phyloP scores from a whole-genome alignment of 1,140 invertebrate genomes.

The Diachasma alloeum region DNA sequence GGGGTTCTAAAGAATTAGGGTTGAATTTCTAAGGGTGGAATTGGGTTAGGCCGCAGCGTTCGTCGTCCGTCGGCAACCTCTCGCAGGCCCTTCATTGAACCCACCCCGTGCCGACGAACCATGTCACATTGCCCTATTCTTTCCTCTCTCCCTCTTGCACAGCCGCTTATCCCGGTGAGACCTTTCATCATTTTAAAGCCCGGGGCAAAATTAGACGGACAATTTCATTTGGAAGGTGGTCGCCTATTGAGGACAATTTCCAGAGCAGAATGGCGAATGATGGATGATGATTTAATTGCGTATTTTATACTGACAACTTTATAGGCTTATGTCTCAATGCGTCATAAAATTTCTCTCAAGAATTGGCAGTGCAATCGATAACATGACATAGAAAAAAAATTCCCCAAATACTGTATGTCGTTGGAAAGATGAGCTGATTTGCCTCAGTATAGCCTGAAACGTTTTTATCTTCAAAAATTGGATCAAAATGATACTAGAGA shows the following conservation, averaged over 20 bases:
- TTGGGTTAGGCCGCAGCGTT: slow-evolving; percentile 2
- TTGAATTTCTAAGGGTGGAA: slow-evolving; percentile 22
- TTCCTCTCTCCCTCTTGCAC: neutral
- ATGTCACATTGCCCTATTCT: neutral
- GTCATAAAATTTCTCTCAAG: neutral
- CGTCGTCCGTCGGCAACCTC: slow-evolving; percentile 16
- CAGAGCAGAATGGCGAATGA: slow-evolving; percentile 29
- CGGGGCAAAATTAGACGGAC: slow-evolving; percentile 56
- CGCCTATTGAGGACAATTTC: slow-evolving; percentile 20
- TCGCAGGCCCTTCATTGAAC: slow-evolving; percentile 30
- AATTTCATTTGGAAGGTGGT: slow-evolving; percentile 50
- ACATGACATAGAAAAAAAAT: too few relatives aligned
- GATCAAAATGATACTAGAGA: too few relatives aligned
- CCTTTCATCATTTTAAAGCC: slow-evolving; percentile 60
- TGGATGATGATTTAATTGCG: slow-evolving; percentile 50
- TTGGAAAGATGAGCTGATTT: too few relatives aligned
- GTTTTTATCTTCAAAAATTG: too few relatives aligned
- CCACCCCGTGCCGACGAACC: neutral
- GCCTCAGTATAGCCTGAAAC: too few relatives aligned
- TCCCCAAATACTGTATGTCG: too few relatives aligned
- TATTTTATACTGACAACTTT: neutral
- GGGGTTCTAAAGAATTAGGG: slow-evolving; percentile 18
- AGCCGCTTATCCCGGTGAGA: slow-evolving; percentile 47
- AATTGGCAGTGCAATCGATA: neutral
- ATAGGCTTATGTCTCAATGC: neutral